These are phyloP conservation scores for Agriopis marginaria DNA, from an alignment of 2,888 invertebrate species.

Conservation along the genomic window DNA sequence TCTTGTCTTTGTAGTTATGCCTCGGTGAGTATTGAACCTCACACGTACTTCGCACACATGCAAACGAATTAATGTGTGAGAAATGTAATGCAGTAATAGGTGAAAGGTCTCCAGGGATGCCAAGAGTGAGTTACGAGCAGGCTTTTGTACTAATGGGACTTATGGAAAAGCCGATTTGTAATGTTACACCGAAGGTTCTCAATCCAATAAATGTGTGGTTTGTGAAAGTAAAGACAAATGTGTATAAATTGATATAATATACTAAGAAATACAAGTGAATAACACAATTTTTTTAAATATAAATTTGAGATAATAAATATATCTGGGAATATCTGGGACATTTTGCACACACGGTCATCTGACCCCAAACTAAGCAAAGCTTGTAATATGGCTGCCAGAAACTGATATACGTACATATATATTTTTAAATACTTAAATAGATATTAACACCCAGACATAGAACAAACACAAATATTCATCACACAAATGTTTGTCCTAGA, in stretches of 20 bases:
- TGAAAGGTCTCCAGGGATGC: slow-evolving; percentile 37
- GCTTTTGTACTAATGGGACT: slow-evolving; percentile 34
- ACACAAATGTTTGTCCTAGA: no score
- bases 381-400: no score
- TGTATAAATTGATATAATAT: background rate
- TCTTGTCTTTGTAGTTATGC: background rate
- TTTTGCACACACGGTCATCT: no score
- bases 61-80: slow-evolving; percentile 13
- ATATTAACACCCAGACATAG: no score
- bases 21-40: background rate
- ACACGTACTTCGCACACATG: slow-evolving; percentile 7
- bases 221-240: slow-evolving; percentile 29
- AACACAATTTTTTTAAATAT: no score
- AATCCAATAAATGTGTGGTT: slow-evolving; percentile 18
- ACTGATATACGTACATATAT: no score
- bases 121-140: slow-evolving; percentile 29
- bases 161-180: slow-evolving; percentile 30
- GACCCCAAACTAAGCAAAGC: no score
- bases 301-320: no score
- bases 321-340: no score
- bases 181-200: slow-evolving; percentile 20
- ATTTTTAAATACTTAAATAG: no score
- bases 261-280: no score
- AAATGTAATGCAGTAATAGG: slow-evolving; percentile 31
- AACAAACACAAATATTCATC: no score